These are phyloP conservation scores for Heliothis virescens DNA, from an alignment of 1,140 invertebrate genomes.

Conservation along the genomic window DNA sequence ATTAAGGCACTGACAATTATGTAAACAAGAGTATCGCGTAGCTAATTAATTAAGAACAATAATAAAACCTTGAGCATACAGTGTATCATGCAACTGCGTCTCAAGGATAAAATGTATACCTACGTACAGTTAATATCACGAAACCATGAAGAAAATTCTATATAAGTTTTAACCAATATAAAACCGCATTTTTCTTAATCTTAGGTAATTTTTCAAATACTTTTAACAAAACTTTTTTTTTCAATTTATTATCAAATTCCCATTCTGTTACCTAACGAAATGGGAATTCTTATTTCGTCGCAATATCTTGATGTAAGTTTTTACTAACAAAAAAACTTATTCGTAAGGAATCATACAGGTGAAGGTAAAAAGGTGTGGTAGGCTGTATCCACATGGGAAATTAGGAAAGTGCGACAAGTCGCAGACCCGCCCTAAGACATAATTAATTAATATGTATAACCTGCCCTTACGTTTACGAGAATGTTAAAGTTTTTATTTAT, in stretches of 20 bases:
- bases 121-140: neutral
- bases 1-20: conserved; percentile 5
- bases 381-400: conserved; percentile 76
- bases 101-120: conserved; percentile 12
- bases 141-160: no score
- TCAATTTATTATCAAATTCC: neutral
- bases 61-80: conserved; percentile 13
- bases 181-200: no score
- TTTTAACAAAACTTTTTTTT: neutral
- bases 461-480: conserved; percentile 40
- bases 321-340: conserved; percentile 29
- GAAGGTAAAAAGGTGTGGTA: conserved; percentile 70
- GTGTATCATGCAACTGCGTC: conserved; percentile 2
- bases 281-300: no score
- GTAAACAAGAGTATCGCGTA: conserved; percentile 22
- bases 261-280: no score
- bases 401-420: conserved; percentile 72
- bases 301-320: conserved; percentile 17
- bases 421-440: conserved; percentile 73
- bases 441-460: conserved; percentile 66
- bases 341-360: conserved; percentile 61
- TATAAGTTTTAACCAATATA: no score
- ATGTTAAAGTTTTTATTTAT: conserved; percentile 26
- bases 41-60: conserved; percentile 26
- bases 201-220: no score